Conservation (phyloP, 2,113 vertebrate genomes). For the Phrynocephalus versicolor region DNA sequence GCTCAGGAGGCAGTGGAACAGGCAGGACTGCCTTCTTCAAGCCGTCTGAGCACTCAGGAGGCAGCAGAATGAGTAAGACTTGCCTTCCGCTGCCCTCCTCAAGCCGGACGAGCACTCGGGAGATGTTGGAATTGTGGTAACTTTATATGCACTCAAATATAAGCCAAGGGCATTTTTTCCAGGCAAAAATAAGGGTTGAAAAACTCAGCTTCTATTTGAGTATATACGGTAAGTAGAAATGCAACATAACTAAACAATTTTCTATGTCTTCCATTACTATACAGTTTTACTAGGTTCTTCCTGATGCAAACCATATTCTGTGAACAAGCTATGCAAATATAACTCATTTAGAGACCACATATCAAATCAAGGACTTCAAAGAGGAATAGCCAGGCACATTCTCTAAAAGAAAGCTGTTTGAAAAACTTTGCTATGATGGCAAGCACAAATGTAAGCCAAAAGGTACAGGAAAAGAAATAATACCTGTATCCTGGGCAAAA, state of each 20-base stretch:
- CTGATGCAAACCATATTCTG: rapidly evolving
- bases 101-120: too few species aligned
- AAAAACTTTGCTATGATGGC: neutral
- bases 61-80: too few species aligned
- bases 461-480: neutral
- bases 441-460: neutral
- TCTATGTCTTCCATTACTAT: neutral
- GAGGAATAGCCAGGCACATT: neutral
- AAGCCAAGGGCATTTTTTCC: too few species aligned
- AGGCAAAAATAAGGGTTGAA: too few species aligned
- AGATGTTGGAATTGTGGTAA: too few species aligned
- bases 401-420: neutral
- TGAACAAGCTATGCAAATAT: neutral
- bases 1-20: too few species aligned
- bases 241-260: neutral
- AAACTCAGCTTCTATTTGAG: too few species aligned
- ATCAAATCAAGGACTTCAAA: neutral
- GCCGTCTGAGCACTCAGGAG: too few species aligned
- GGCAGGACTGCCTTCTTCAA: too few species aligned
- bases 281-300: neutral
- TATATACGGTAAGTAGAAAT: neutral
- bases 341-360: neutral
- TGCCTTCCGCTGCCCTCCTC: too few species aligned
- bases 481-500: slow-evolving; percentile 84
- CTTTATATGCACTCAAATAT: too few species aligned